These are phyloP conservation scores for Sarcophaga caerulescens DNA, from an alignment of 2,888 invertebrate genomes.

Conservation along the genomic window DNA sequence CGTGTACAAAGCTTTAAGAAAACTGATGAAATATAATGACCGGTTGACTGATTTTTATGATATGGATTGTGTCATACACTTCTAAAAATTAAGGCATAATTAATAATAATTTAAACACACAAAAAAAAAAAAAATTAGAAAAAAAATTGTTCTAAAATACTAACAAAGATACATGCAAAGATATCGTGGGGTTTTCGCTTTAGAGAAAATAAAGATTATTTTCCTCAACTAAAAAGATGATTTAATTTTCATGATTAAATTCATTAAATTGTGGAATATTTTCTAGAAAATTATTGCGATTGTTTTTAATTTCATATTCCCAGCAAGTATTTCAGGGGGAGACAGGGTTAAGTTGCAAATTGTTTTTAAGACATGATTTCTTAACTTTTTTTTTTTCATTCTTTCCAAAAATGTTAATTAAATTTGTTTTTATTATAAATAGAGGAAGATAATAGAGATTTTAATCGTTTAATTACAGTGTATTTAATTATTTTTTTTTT, in stretches of 20 bases:
- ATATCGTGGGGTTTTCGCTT: not conserved
- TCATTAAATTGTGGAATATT: not conserved
- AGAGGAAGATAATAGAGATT: not conserved
- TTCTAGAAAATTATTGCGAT: not conserved
- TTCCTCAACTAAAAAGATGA: not conserved
- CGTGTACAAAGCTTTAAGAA: not conserved
- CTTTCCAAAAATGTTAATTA: not conserved
- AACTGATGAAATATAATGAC: not conserved
- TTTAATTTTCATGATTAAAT: slow-evolving; percentile 30
- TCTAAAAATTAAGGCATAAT: slow-evolving; percentile 13
- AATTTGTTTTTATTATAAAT: not conserved
- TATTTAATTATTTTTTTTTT: not conserved
- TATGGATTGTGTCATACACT: not conserved
- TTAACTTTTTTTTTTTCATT: not conserved
- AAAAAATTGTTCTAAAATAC: not conserved
- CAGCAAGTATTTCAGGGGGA: too few relatives aligned
- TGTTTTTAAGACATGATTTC: not conserved
- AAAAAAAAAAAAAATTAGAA: too few relatives aligned
- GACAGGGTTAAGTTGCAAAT: not conserved
- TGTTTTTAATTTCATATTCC: not conserved
- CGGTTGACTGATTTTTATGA: not conserved
- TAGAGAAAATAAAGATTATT: not conserved
- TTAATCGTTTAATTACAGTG: too few relatives aligned
- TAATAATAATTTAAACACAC: too few relatives aligned
- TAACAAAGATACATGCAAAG: not conserved